Evolutionary conservation across 2,113 vertebrate species (phyloP).

Genomic region (Ophiodon elongatus): DNA sequence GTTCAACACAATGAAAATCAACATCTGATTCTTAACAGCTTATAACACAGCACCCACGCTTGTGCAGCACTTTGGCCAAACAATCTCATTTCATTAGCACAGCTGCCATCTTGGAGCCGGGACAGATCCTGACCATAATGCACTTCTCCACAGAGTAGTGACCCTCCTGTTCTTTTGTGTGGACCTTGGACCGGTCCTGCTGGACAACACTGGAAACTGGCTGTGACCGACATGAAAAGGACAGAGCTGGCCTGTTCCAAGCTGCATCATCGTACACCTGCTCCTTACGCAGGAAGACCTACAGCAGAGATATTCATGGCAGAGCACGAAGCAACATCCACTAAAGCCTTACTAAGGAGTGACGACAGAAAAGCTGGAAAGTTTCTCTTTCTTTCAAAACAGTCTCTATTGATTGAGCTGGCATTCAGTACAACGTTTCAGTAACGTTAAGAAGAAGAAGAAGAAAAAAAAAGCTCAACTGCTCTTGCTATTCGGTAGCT

Average conservation of each 20-base stretch:
- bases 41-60: slow-evolving; percentile 43
- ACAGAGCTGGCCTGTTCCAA: slow-evolving; percentile 30
- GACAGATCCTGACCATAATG: slow-evolving; percentile 71
- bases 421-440: slow-evolving; percentile 4
- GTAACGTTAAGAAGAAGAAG: neutral
- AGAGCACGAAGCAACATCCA: slow-evolving; percentile 15
- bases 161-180: slow-evolving; percentile 65
- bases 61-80: slow-evolving; percentile 30
- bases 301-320: slow-evolving; percentile 30
- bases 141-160: slow-evolving; percentile 59
- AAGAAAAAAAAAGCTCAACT: neutral
- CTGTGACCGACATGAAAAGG: slow-evolving; percentile 62
- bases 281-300: slow-evolving; percentile 45
- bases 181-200: slow-evolving; percentile 36
- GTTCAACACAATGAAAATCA: slow-evolving; percentile 12
- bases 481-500: neutral
- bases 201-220: slow-evolving; percentile 53
- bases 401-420: neutral
- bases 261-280: slow-evolving; percentile 62
- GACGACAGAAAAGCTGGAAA: slow-evolving; percentile 13
- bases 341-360: neutral
- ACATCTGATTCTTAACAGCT: slow-evolving; percentile 22
- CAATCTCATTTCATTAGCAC: slow-evolving; percentile 40
- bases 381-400: slow-evolving; percentile 18
- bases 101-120: slow-evolving; percentile 74